phyloP scores from a whole-genome alignment of 2,888 invertebrate species.

The Trimorus sp. region DNA sequence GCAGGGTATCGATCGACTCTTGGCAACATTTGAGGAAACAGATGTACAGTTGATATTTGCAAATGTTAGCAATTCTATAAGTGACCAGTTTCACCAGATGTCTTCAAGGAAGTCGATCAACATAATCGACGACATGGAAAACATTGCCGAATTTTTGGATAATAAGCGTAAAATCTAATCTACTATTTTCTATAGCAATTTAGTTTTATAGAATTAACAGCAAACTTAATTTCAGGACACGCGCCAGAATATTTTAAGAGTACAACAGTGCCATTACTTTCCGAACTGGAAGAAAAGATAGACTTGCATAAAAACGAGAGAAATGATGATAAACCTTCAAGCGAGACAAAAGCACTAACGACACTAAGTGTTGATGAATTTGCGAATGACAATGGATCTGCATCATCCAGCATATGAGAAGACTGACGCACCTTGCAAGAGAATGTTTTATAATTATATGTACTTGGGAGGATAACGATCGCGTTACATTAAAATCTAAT shows the following conservation, averaged over 20 bases:
- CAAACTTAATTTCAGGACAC: slow-evolving; percentile 17
- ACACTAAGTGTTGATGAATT: slow-evolving; percentile 8
- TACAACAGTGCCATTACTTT: slow-evolving; percentile 62
- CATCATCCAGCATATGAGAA: slow-evolving; percentile 41
- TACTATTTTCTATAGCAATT: too few species aligned
- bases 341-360: slow-evolving; percentile 13
- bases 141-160: too few species aligned
- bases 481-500: too few species aligned
- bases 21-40: slow-evolving; percentile 75
- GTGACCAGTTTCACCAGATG: too few species aligned
- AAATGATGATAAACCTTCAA: slow-evolving; percentile 20
- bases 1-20: slow-evolving; percentile 84
- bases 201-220: not conserved
- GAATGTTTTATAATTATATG: slow-evolving; percentile 21
- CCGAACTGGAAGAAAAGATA: slow-evolving; percentile 33
- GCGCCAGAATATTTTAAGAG: slow-evolving; percentile 65
- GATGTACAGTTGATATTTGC: too few species aligned
- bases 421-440: slow-evolving; percentile 39
- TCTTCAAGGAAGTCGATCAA: too few species aligned
- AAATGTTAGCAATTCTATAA: too few species aligned
- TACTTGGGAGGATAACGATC: not conserved
- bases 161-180: too few species aligned
- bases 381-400: slow-evolving; percentile 8
- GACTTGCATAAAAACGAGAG: slow-evolving; percentile 7
- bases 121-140: too few species aligned